phyloP scores from a whole-genome alignment of 2,113 vertebrate species.

The Actinemys pallida region DNA sequence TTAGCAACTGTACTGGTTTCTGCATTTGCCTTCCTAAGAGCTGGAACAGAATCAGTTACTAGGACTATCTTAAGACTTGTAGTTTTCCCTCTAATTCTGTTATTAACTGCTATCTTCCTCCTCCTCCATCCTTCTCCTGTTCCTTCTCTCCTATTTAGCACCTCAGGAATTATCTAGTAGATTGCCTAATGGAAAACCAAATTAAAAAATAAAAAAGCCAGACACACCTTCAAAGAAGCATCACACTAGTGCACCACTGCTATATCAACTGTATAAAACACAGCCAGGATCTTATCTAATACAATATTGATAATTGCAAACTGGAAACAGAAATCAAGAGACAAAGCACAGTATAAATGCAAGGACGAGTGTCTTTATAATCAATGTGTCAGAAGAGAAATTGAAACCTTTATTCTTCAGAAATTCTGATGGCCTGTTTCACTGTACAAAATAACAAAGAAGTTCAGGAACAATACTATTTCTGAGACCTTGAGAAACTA shows the following conservation, averaged over 20 bases:
- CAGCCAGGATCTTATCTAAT: neutral
- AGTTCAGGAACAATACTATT: neutral
- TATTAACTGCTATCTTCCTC: rapidly evolving
- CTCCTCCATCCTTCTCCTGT: neutral
- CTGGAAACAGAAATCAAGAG: neutral
- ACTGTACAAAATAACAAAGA: neutral
- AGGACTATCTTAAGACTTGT: neutral
- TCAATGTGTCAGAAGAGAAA: neutral
- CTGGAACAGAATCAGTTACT: neutral
- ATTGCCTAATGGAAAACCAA: neutral
- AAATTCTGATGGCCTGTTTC: neutral
- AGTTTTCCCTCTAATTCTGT: neutral
- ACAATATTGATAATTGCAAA: neutral
- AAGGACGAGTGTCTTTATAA: neutral
- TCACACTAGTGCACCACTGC: neutral
- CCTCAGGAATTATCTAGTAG: neutral
- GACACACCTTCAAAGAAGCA: neutral
- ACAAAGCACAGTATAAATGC: neutral
- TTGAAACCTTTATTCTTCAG: neutral
- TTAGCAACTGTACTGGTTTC: conserved; percentile 22
- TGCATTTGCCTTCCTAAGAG: neutral
- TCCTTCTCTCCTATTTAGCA: neutral
- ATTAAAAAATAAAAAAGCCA: neutral
- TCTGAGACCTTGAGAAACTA: neutral
- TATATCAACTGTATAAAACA: neutral